Evolutionary conservation across 2,113 vertebrate species (phyloP).

Genomic region (Phasianus colchicus): DNA sequence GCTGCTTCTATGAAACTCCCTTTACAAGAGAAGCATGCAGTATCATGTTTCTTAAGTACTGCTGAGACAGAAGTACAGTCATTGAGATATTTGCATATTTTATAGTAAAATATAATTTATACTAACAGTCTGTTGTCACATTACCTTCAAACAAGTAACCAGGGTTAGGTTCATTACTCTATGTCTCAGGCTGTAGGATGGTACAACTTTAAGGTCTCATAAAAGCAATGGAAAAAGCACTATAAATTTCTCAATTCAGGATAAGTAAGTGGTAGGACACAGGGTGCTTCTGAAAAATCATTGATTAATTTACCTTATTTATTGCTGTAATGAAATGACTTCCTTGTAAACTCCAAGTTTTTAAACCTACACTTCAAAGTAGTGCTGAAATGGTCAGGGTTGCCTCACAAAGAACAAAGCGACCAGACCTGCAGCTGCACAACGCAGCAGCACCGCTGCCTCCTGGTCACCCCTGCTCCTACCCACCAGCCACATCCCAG

Average conservation of each 20-base stretch:
- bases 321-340: background rate
- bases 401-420: background rate
- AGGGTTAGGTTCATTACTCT: background rate
- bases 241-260: background rate
- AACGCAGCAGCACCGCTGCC: background rate
- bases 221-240: background rate
- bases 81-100: conserved; percentile 25
- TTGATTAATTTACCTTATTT: background rate
- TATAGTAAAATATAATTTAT: conserved; percentile 25
- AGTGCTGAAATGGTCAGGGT: background rate
- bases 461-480: background rate
- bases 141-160: conserved; percentile 37
- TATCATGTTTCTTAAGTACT: conserved; percentile 26
- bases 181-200: background rate
- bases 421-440: background rate
- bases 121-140: conserved; percentile 9
- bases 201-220: background rate
- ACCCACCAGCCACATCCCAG: background rate
- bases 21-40: conserved; percentile 5
- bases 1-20: conserved; percentile 19
- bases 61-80: conserved; percentile 20
- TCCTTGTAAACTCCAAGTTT: background rate
- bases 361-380: background rate
- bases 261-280: background rate
- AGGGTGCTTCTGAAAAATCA: background rate